These are phyloP conservation scores for Fulica atra DNA, from an alignment of 2,113 vertebrate species.

Conservation along the genomic window DNA sequence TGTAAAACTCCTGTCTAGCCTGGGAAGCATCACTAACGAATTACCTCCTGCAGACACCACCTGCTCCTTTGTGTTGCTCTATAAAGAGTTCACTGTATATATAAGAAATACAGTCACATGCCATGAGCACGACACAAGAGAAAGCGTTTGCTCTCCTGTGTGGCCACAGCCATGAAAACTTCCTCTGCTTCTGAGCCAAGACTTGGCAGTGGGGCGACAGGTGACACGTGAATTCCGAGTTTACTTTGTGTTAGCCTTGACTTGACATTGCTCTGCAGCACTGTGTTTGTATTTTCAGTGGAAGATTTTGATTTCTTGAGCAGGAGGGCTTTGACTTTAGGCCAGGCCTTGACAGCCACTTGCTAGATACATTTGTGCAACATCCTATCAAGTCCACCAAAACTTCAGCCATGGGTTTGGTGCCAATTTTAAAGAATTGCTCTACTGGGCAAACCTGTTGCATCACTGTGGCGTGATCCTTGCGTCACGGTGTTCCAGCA, in stretches of 20 bases:
- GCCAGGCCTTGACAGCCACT: neutral
- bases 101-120: neutral
- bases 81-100: neutral
- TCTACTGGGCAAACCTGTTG: conserved; percentile 2
- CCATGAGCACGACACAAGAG: neutral
- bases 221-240: neutral
- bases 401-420: neutral
- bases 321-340: neutral
- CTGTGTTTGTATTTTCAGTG: neutral
- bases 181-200: neutral
- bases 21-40: neutral
- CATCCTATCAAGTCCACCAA: neutral
- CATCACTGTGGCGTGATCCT: neutral
- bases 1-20: neutral
- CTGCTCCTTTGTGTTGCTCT: neutral
- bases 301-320: neutral
- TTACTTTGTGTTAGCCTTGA: neutral
- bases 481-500: neutral
- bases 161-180: neutral
- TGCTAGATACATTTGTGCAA: neutral
- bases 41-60: neutral
- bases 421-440: neutral
- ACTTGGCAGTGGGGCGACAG: neutral
- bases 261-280: neutral
- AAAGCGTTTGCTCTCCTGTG: neutral